These are phyloP conservation scores for Dorcus hopei DNA, from an alignment of 2,888 invertebrate species.

Conservation along the genomic window DNA sequence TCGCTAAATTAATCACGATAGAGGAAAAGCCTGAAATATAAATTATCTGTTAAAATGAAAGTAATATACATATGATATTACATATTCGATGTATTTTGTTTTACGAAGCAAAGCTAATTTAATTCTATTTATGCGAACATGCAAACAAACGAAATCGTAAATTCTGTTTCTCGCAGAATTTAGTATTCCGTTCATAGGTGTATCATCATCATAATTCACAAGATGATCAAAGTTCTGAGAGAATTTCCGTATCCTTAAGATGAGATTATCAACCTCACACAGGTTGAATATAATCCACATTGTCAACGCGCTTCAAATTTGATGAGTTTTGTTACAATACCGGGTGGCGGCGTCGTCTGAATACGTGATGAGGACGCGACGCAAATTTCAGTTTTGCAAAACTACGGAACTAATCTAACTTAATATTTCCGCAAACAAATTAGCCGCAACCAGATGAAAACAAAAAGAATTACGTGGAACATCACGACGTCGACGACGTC, in stretches of 20 bases:
- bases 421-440: constrained; percentile 19
- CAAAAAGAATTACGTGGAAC: constrained; percentile 4
- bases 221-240: constrained; percentile 50
- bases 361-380: constrained; percentile 40
- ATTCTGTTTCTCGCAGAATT: constrained; percentile 5
- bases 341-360: constrained; percentile 39
- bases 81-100: too few relatives aligned
- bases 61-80: too few relatives aligned
- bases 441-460: constrained; percentile 13
- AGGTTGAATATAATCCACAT: constrained; percentile 49
- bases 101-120: too few relatives aligned
- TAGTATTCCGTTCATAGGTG: constrained; percentile 27
- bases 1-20: too few relatives aligned
- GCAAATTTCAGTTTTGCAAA: constrained; percentile 18
- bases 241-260: constrained; percentile 48
- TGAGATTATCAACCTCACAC: constrained; percentile 48
- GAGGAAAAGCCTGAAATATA: too few relatives aligned
- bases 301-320: constrained; percentile 49
- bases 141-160: background rate
- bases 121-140: background rate
- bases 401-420: constrained; percentile 19
- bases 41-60: too few relatives aligned
- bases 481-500: too few relatives aligned
- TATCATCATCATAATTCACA: constrained; percentile 48
- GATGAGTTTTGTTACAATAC: constrained; percentile 50